These are phyloP conservation scores for Urocolius indicus DNA, from an alignment of 2,113 vertebrate species.

Conservation along the genomic window DNA sequence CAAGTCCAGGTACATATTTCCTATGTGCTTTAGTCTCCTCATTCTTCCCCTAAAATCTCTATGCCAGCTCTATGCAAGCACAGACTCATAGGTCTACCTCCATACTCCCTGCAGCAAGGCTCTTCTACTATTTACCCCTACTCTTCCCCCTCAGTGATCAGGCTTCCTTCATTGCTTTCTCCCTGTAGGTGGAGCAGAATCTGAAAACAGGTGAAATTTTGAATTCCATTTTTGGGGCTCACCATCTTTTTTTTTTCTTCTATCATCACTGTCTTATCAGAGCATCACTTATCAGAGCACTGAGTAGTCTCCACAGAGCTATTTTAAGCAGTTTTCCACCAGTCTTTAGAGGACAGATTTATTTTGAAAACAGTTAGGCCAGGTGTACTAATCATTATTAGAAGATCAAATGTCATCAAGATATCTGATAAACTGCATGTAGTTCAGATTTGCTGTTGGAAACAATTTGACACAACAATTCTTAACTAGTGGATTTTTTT, in stretches of 20 bases:
- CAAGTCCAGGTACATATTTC: rapidly evolving
- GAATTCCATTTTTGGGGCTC: background rate
- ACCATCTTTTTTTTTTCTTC: rapidly evolving
- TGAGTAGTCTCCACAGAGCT: background rate
- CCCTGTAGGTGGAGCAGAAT: background rate
- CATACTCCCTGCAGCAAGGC: background rate
- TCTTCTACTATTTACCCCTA: background rate
- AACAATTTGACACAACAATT: background rate
- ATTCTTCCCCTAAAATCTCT: background rate
- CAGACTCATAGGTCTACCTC: background rate
- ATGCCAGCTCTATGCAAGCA: background rate
- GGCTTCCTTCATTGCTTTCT: background rate
- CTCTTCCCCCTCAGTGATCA: background rate
- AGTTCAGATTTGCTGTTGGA: background rate
- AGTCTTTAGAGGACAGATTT: background rate
- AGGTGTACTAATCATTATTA: background rate
- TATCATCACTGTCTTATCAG: background rate
- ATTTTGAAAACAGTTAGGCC: background rate
- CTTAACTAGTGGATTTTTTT: background rate
- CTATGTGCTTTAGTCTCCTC: background rate
- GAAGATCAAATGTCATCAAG: background rate
- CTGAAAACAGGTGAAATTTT: background rate
- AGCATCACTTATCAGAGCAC: background rate
- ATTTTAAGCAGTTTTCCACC: background rate
- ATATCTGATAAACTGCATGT: rapidly evolving